These are phyloP conservation scores for Caranx ignobilis DNA, from an alignment of 2,113 vertebrate genomes.

Conservation along the genomic window DNA sequence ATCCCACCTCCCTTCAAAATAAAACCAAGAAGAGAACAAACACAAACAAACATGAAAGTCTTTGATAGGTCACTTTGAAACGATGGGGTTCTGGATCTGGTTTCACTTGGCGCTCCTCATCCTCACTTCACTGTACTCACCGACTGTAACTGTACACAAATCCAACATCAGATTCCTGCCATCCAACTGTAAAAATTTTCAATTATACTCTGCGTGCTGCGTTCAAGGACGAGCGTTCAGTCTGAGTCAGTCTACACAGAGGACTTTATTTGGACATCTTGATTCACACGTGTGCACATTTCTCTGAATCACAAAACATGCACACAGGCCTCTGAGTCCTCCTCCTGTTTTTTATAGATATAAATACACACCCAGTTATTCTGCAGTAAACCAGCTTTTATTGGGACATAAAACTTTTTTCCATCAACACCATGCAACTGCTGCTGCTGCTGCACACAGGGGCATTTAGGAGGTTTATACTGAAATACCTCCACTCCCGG, in stretches of 20 bases:
- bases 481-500: slow-evolving; percentile 66
- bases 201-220: background rate
- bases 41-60: background rate
- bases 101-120: slow-evolving; percentile 2
- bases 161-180: slow-evolving; percentile 36
- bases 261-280: slow-evolving; percentile 59
- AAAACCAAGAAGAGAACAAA: slow-evolving; percentile 13
- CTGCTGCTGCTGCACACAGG: slow-evolving; percentile 62
- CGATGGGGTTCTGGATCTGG: background rate
- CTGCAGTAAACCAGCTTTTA: slow-evolving; percentile 77
- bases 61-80: background rate
- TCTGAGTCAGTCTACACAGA: slow-evolving; percentile 26
- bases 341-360: slow-evolving; percentile 59
- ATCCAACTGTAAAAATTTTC: slow-evolving; percentile 38
- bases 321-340: slow-evolving; percentile 35
- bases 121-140: background rate
- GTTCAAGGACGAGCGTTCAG: slow-evolving; percentile 31
- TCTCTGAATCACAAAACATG: slow-evolving; percentile 46
- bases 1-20: slow-evolving; percentile 18
- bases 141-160: slow-evolving; percentile 12
- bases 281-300: slow-evolving; percentile 46
- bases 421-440: slow-evolving; percentile 69
- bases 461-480: slow-evolving; percentile 69
- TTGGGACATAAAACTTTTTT: slow-evolving; percentile 80
- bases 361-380: slow-evolving; percentile 74